A percentile compares a stretch with the other conserved stretches of the same genome.
These are phyloP conservation scores for Agrochola macilenta DNA, from an alignment of 2,888 invertebrate species.

Conservation along the genomic window DNA sequence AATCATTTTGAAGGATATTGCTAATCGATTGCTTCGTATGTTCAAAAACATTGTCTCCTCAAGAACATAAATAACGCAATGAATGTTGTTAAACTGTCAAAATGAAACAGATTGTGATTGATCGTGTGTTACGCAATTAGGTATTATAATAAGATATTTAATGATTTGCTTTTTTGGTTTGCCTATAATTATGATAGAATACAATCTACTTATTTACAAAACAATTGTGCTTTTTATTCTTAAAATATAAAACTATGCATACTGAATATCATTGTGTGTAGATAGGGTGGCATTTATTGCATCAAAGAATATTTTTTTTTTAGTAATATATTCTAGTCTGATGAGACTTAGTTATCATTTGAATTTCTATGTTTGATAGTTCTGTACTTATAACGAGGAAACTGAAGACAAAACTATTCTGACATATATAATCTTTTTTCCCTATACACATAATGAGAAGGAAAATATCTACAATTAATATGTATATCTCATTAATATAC, in stretches of 20 bases:
- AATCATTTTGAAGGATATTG: too few species aligned
- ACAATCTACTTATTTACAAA: slow-evolving; percentile 44
- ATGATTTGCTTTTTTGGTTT: slow-evolving; percentile 10
- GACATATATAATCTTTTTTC: slow-evolving; percentile 11
- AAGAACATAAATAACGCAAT: too few species aligned
- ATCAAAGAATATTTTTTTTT: not conserved
- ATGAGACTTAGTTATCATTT: not conserved
- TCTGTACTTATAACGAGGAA: slow-evolving; percentile 11
- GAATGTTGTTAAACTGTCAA: too few species aligned
- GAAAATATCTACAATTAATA: slow-evolving; percentile 27
- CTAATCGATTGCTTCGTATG: too few species aligned
- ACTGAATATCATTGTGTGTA: not conserved
- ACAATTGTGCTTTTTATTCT: not conserved
- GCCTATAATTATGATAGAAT: not conserved
- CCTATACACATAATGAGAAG: slow-evolving; percentile 13
- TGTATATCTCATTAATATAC: slow-evolving; percentile 4
- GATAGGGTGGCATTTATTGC: not conserved
- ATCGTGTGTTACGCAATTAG: too few species aligned
- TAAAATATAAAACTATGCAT: not conserved
- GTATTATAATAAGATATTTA: too few species aligned
- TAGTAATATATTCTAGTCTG: not conserved
- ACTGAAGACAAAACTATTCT: slow-evolving; percentile 12
- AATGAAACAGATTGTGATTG: too few species aligned
- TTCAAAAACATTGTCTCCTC: not conserved
- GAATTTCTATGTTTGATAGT: slow-evolving; percentile 11